These are phyloP conservation scores for Gerris buenoi DNA, from an alignment of 1,140 invertebrate genomes.

Conservation along the genomic window DNA sequence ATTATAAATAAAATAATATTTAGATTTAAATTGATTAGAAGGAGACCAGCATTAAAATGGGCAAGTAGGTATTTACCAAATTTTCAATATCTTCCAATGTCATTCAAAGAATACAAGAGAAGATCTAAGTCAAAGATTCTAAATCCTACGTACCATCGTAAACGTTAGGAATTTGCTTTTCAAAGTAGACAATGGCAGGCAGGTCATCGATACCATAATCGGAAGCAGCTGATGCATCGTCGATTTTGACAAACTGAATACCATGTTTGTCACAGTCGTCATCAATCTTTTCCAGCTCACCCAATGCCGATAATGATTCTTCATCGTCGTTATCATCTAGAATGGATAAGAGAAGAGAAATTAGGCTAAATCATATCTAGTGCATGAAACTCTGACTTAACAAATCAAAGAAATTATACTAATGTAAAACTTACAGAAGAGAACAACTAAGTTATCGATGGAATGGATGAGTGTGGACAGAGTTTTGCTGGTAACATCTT, in stretches of 20 bases:
- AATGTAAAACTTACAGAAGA: conserved; percentile 67
- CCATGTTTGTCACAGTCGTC: conserved; percentile 82
- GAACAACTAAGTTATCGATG: conserved; percentile 77
- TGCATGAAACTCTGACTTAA: too few relatives aligned
- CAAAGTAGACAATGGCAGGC: conserved; percentile 80
- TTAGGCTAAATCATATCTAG: too few relatives aligned
- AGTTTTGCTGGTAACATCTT: conserved; percentile 79
- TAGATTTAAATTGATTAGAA: too few relatives aligned
- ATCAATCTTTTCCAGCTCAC: conserved; percentile 79
- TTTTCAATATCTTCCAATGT: too few relatives aligned
- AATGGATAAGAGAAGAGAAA: conserved; percentile 9
- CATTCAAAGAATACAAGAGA: too few relatives aligned
- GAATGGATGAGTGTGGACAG: conserved; percentile 74
- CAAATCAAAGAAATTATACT: too few relatives aligned
- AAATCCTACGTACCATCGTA: conserved; percentile 65
- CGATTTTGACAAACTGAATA: conserved; percentile 88
- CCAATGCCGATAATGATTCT: conserved; percentile 65
- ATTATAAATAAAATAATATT: too few relatives aligned
- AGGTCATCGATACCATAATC: conserved; percentile 74
- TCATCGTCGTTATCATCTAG: conserved; percentile 70
- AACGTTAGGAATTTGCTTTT: conserved; percentile 80
- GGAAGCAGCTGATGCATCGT: conserved; percentile 60
- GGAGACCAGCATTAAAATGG: too few relatives aligned
- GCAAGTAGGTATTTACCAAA: too few relatives aligned
- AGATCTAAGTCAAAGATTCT: too few relatives aligned